phyloP scores from a whole-genome alignment of 2,888 invertebrate species.

The Archips crataeganus region DNA sequence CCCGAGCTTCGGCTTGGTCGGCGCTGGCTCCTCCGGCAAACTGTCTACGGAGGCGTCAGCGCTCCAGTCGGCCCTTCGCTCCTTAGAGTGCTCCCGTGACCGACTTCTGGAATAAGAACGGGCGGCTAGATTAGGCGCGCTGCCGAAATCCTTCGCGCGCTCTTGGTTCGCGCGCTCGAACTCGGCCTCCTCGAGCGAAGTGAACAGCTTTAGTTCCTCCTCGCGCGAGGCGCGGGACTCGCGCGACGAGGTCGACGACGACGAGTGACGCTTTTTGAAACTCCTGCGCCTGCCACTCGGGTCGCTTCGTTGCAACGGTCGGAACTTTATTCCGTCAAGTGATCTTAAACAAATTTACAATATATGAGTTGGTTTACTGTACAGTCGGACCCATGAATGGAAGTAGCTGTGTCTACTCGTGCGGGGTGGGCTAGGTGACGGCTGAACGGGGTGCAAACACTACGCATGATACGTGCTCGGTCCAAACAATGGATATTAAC shows the following conservation, averaged over 20 bases:
- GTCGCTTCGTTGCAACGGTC: conserved; percentile 87
- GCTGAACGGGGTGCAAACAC: conserved; percentile 60
- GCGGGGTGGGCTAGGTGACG: conserved; percentile 64
- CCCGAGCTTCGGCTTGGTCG: conserved; percentile 51
- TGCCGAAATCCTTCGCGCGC: conserved; percentile 62
- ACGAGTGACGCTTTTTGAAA: conserved; percentile 87
- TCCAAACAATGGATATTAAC: conserved; percentile 75
- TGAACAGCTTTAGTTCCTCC: conserved; percentile 88
- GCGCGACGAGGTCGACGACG: conserved; percentile 86
- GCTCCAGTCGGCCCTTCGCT: conserved; percentile 68
- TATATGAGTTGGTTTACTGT: conserved; percentile 75
- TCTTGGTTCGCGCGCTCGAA: conserved; percentile 72
- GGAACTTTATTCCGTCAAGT: conserved; percentile 88
- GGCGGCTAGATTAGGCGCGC: conserved; percentile 81
- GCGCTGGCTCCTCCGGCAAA: conserved; percentile 58
- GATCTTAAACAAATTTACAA: conserved; percentile 84
- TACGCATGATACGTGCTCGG: conserved; percentile 58
- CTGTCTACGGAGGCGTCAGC: conserved; percentile 63
- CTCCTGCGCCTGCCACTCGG: conserved; percentile 87
- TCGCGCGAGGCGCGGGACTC: conserved; percentile 87
- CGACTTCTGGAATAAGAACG: conserved; percentile 85
- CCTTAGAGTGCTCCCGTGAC: conserved; percentile 74
- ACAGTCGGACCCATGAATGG: conserved; percentile 65
- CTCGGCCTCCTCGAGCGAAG: conserved; percentile 88
- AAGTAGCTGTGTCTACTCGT: conserved; percentile 61